Evolutionary conservation across 2,797 vertebrate species (phyloP), one percentile per base, ranked within the genome.

Genomic region (Craterocephalus amniculus): DNA sequence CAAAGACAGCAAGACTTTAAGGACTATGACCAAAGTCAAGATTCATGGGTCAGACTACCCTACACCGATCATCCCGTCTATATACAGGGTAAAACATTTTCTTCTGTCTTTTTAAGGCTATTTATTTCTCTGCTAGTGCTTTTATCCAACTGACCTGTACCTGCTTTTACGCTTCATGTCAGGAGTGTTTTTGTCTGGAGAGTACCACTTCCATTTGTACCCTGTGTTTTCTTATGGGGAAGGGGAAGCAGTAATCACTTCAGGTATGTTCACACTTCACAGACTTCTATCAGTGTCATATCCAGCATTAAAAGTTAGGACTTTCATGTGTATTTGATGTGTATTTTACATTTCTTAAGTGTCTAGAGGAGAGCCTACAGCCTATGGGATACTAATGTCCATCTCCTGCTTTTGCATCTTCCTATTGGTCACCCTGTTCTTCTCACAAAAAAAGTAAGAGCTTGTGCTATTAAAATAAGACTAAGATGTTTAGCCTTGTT

Each of bases 371-470:
- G 87, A 93, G n/a, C 83, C 92, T 70, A 94, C 93, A 31, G 84
- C 95, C 57, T 95, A 94, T 54, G 76, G 96, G 76, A 89, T 96
- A 40, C 85, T 98, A 74, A 93, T 96, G 61, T 90, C 96, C 74
- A 91, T 98, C 69, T 91, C 93, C 63, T 95, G 96, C 60, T 94
- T 95, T 34, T 95, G 92, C 0, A 74, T 96, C 22, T 83, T 97
- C 57, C 70, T 99, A 74, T 88, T 98, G 36, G 93, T 96, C 87
- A 94, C 87, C 0, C 69, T 99, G 68, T 74, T 97, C 87, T 70
- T 97, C 82, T 96, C 95, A 0, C 96, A 97, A 81, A 96, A 97
- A 83, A 96, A 96, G 97, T 97, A 94, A 82, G 93, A 66, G 5
- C 45, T 35, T 6, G 0, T 54, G 6, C 24, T 31, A 16, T 22